Conservation (phyloP, 2,113 vertebrate species). For the Chloropsis cyanopogon region DNA sequence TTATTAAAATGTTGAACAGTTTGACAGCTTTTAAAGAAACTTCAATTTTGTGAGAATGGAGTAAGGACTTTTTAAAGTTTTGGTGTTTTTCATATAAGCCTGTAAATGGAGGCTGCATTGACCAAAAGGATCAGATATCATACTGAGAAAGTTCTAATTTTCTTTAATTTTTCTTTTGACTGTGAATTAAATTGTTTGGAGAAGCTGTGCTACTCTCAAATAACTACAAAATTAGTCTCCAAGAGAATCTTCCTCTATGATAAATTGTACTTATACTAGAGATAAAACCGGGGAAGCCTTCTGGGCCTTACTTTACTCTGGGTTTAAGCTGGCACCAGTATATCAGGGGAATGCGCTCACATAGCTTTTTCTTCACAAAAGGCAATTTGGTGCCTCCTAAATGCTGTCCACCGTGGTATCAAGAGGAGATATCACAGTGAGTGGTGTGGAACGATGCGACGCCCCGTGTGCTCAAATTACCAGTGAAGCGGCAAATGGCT, state of each 20-base stretch:
- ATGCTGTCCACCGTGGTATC: not conserved
- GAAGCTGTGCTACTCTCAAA: not conserved
- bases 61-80: not conserved
- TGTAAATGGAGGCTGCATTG: not conserved
- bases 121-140: not conserved
- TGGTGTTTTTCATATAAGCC: not conserved
- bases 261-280: not conserved
- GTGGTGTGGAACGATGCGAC: rapidly evolving
- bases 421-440: not conserved
- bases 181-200: not conserved
- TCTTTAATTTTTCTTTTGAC: not conserved
- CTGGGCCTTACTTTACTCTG: not conserved
- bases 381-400: not conserved
- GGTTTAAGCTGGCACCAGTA: not conserved
- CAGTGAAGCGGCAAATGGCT: not conserved
- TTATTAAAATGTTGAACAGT: not conserved
- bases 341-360: not conserved
- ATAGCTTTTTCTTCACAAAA: not conserved
- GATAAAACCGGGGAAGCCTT: not conserved
- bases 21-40: not conserved
- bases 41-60: not conserved
- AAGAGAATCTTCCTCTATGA: not conserved
- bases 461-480: not conserved
- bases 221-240: not conserved
- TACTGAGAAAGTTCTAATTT: not conserved